These are phyloP conservation scores for Leuciscus idus DNA, from an alignment of 2,113 vertebrate genomes.

Conservation along the genomic window DNA sequence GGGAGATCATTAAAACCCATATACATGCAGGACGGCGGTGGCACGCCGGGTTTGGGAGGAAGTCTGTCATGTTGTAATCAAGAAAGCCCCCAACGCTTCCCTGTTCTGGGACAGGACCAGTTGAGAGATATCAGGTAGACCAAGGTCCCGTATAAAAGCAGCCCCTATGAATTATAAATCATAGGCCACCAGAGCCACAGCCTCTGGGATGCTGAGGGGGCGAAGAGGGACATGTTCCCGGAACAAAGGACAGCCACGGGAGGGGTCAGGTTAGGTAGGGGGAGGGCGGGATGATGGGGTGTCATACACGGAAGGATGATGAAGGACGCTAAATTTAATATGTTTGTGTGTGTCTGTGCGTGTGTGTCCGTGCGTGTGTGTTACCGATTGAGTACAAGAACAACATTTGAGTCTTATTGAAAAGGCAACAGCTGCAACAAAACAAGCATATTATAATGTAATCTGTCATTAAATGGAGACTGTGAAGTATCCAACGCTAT, in stretches of 20 bases:
- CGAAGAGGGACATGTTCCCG: slow-evolving; percentile 78
- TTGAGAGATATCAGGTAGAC: slow-evolving; percentile 82
- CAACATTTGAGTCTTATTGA: neutral
- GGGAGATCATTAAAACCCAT: slow-evolving; percentile 57
- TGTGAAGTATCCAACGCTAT: neutral
- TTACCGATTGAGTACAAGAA: neutral
- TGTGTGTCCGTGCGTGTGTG: neutral
- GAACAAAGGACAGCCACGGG: slow-evolving; percentile 77
- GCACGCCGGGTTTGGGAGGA: slow-evolving; percentile 68
- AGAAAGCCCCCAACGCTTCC: slow-evolving; percentile 66
- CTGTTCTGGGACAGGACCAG: slow-evolving; percentile 76
- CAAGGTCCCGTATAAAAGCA: slow-evolving; percentile 83
- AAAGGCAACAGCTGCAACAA: neutral
- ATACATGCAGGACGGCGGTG: slow-evolving; percentile 63
- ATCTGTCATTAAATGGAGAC: too few relatives aligned
- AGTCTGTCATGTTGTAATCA: slow-evolving; percentile 74
- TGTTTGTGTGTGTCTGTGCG: slow-evolving; percentile 41
- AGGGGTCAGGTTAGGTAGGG: slow-evolving; percentile 44
- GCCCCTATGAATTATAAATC: slow-evolving; percentile 87
- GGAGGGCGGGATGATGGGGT: slow-evolving; percentile 53
- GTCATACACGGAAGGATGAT: slow-evolving; percentile 44
- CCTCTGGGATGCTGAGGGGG: slow-evolving; percentile 78
- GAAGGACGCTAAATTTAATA: slow-evolving; percentile 54
- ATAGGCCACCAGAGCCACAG: slow-evolving; percentile 83
- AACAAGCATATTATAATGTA: neutral